phyloP scores from a whole-genome alignment of 2,113 vertebrate genomes.

The Spermophilus dauricus region DNA sequence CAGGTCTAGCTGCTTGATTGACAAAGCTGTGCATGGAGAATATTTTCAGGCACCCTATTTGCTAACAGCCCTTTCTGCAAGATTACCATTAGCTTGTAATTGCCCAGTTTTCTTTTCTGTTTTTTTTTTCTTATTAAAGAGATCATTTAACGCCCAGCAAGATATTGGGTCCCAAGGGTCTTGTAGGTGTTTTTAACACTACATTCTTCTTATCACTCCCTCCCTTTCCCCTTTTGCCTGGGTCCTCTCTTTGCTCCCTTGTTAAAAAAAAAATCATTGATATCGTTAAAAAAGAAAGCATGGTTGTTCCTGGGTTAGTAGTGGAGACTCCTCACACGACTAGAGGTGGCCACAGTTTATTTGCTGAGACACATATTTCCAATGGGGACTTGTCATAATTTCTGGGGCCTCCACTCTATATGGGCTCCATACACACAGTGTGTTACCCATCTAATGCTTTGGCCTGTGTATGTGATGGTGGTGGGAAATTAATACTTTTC shows the following conservation, averaged over 20 bases:
- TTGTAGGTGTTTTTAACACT: neutral
- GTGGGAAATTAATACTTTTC: neutral
- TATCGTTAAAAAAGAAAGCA: neutral
- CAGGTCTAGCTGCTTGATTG: neutral
- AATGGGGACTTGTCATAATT: neutral
- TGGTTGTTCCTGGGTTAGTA: neutral
- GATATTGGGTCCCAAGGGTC: neutral
- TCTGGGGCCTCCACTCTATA: neutral
- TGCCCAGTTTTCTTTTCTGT: neutral
- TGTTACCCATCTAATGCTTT: neutral
- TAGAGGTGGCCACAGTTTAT: neutral
- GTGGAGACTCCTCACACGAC: neutral
- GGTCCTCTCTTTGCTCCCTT: neutral
- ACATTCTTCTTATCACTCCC: neutral
- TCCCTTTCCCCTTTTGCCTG: neutral
- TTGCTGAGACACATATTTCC: neutral
- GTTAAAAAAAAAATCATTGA: neutral
- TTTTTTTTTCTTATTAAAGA: neutral
- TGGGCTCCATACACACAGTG: neutral
- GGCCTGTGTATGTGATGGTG: neutral
- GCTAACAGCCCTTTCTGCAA: neutral
- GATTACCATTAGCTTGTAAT: neutral
- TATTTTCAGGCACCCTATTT: neutral
- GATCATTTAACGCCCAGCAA: neutral
- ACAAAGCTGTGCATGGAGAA: neutral